Conservation (phyloP, 1,140 invertebrate genomes). For the Drosophila sechellia region DNA sequence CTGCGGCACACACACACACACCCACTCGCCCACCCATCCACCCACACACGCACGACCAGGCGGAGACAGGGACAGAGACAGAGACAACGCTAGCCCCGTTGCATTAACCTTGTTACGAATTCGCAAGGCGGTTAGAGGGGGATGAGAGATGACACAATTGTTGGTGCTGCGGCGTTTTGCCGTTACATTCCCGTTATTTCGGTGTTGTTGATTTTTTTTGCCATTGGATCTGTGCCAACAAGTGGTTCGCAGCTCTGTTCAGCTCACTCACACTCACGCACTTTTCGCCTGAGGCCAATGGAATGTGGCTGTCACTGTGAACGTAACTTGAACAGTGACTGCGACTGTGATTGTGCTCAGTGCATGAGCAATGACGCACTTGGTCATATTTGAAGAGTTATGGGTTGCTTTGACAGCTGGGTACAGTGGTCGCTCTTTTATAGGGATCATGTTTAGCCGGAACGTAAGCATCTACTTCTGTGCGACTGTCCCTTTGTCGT, state of each 20-base stretch:
- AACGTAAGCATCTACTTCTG: too few species aligned
- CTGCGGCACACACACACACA: conserved; percentile 10
- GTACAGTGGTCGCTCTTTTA: background rate
- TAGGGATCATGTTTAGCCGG: too few species aligned
- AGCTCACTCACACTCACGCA: conserved; percentile 34
- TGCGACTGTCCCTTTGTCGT: too few species aligned
- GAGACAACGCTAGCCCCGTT: conserved; percentile 16
- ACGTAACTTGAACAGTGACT: background rate
- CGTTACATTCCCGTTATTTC: conserved; percentile 19
- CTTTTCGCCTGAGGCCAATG: conserved; percentile 42
- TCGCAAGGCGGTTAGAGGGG: background rate
- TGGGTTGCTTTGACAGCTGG: background rate
- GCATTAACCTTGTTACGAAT: conserved; percentile 45
- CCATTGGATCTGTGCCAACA: conserved; percentile 72
- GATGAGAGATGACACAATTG: conserved; percentile 42
- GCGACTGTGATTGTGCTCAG: background rate
- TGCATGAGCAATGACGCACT: conserved; percentile 31
- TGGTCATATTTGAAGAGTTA: conserved; percentile 2
- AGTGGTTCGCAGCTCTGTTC: conserved; percentile 62
- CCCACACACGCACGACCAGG: background rate
- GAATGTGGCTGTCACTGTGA: background rate
- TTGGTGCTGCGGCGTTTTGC: conserved; percentile 28
- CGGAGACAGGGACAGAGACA: conserved; percentile 3
- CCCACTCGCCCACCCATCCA: background rate
- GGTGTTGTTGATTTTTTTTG: conserved; percentile 14